Base-by-base conservation (phyloP, 2,113 vertebrate species). In the Henicopernis longicauda region DNA sequence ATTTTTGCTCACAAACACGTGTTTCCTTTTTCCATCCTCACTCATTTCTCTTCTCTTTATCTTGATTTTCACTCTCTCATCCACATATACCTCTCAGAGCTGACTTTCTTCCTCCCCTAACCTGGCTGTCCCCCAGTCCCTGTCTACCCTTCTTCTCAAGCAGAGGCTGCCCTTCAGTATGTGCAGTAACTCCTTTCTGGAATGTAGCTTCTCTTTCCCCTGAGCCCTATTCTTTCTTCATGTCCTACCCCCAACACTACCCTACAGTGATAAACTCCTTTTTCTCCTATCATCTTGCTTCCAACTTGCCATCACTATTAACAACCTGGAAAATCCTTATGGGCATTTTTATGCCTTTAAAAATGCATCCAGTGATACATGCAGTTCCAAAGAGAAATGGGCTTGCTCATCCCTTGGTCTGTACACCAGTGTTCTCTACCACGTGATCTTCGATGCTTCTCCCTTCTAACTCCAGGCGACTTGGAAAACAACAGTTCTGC, bases 21-120 rank as follows among this genome's bases (percentile, higher is more conserved):
- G 96, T 88, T 97, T 97, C 94, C 93, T 95, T 90, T 97, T 97
- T 96, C 89, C 95, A 96, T 79, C 34, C 18, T 96, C 81, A 71
- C 54, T 89, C 83, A 69, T 86, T 84, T 92, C 4, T 87, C 32
- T 77, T 67, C n/a, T 67, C 34, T 59, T 63, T 38, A 17, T 95
- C 82, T 90, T 90, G 77, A 67, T 93, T 91, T 89, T 90, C 59
- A 47, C 26, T 85, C 49, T 50, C 11, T 38, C 23, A 73, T 97
- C 89, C 42, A 86, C 29, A 21, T 7, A 22, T 0, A 0, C 16
- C 36, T 86, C 65, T 89, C 36, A 89, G 58, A 89, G 72, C 31
- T 84, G 63, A 42, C 20, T 85, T 70, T 34, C 77, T 83, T 86
- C 61, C 38, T 82, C 32, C 36, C 86, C 36, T 65, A 67, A 57